Evolutionary conservation across 1,140 invertebrate genomes (phyloP).

Genomic region (Macrocentrus cingulum): DNA sequence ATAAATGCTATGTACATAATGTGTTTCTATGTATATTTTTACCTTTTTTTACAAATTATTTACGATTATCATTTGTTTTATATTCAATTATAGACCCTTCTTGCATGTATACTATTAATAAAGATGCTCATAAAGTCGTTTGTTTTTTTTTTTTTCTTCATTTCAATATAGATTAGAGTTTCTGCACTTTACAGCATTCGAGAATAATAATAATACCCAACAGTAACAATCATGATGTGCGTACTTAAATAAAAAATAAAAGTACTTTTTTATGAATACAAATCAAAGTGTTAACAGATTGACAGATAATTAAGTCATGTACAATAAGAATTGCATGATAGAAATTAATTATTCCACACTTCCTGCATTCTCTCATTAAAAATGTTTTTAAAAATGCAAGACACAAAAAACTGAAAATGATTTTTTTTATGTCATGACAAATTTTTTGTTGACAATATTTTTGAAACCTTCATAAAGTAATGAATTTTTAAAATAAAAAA

Average conservation of each 20-base stretch:
- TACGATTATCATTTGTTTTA: neutral
- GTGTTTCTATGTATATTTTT: constrained; percentile 30
- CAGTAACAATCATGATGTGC: constrained; percentile 35
- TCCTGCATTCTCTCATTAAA: neutral
- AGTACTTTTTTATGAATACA: constrained; percentile 15
- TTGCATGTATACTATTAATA: neutral
- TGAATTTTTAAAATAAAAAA: no score
- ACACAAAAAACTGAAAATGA: no score
- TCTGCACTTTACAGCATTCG: neutral
- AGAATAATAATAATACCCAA: constrained; percentile 36
- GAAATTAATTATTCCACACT: constrained; percentile 28
- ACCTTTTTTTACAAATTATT: constrained; percentile 24
- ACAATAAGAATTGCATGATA: neutral
- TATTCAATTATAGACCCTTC: neutral
- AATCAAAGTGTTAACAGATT: neutral
- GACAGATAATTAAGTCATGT: constrained; percentile 23
- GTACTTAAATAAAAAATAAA: constrained; percentile 28
- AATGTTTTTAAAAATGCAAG: neutral
- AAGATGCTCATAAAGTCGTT: neutral
- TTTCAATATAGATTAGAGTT: neutral
- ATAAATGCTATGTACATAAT: constrained; percentile 35
- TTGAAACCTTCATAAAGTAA: no score
- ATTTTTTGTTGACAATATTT: no score
- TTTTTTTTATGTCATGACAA: no score
- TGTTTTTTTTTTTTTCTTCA: neutral